Evolutionary conservation across 1,140 invertebrate genomes (phyloP), one percentile per base, ranked within the genome.

Genomic region (Ceratosolen solmsi): DNA sequence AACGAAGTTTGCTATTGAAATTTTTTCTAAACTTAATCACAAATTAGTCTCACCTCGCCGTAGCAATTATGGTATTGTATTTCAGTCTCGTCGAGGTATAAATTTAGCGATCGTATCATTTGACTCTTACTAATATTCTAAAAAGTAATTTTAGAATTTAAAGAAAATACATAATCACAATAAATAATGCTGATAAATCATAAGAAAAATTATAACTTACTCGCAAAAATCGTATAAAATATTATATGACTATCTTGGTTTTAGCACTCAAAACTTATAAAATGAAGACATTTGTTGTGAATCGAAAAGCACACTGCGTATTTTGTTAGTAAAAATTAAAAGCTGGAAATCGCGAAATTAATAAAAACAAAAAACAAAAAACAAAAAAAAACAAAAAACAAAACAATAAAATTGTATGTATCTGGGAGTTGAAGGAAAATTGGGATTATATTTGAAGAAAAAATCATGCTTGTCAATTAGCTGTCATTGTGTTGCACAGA

Each of bases 21-120:
- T 46, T 8, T n/a, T 46, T 46, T 46, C 5, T 8, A 46, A 46
- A 54, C 17, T 54, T 54, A 20, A 8, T 54, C 17, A 54, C 20
- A 54, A 84, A 68, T 41, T 22, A 74, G n/a, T 77, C 84, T 84
- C 78, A 90, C 89, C 87, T 91, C 88, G n/a, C 86, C 83, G 65
- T 87, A 91, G 83, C 90, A 91, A 72, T 91, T 87, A 79, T 84
- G 88, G 77, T 91, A 91, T 60, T 91, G 90, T 41, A 83, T 84
- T 78, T 90, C 87, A 38, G 86, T 89, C 83, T 91, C 90, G 56
- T 86, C 87, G 2, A 89, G 82, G 33, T 85, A 86, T 22, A 89
- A 79, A 79, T 79, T 85, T 77, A 90, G 82, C 49, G 81, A 80
- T 79, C 85, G 85, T 85, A 90, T 90, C 54, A 75, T 83, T 87